Base-by-base conservation (phyloP, 2,113 vertebrate genomes). In the Kryptolebias marmoratus region DNA sequence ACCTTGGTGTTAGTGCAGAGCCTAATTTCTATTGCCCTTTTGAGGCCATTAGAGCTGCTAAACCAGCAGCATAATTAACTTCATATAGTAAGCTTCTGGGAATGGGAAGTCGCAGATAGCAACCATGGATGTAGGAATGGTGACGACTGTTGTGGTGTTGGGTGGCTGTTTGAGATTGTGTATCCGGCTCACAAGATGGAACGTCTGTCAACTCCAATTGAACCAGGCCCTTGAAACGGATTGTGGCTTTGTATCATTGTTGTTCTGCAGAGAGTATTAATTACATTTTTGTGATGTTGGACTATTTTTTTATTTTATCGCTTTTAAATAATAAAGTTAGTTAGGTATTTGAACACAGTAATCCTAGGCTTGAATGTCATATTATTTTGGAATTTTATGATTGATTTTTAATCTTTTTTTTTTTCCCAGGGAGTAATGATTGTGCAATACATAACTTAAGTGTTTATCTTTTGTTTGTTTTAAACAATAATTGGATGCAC, bases 1-100 rank as follows among this genome's bases (percentile, higher is more conserved):
- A 88, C 78, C 75, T 83, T 76, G 64, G 79, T 87, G 81, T 84
- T 88, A 90, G 78, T 67, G 81, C 75, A 65, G 48, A 27, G 45
- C 78, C 85, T 91, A 88, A 90, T 94, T 89, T 90, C 84, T 85
- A 84, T 86, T 83, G 87, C 72, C 85, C 87, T 89, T 89, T 76
- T 58, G 86, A 91, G 86, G 76, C 84, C 75, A 88, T 84, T 88
- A 82, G 32, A 60, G 78, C 71, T 66, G 73, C 87, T 90, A 90
- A 94, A 87, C 75, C 88, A 88, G 86, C 80, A 86, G 85, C 22
- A 60, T 88, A 91, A 93, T 91, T 91, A 91, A 89, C 85, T 90
- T 44, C 47, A 54, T 0, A 18, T 4, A 61, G 63, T 56, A 65
- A 71, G 83, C 82, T 89, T 82, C 52, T 39, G 84, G 84, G 84